Percentiles rank a stretch among this genome's conserved stretches.
phyloP scores from a whole-genome alignment of 1,140 invertebrate species.

The Luehdorfia chinensis region DNA sequence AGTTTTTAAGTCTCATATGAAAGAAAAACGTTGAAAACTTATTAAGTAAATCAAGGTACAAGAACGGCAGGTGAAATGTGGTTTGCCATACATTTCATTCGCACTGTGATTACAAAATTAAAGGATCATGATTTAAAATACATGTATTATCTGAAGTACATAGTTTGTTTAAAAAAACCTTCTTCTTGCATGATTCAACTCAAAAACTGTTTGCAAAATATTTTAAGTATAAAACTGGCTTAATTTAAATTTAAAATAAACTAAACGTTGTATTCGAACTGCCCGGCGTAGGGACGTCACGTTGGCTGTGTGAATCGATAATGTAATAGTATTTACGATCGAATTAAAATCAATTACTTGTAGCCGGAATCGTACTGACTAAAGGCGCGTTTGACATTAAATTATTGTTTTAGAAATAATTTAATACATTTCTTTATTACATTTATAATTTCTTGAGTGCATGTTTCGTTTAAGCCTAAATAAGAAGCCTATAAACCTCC shows the following conservation, averaged over 20 bases:
- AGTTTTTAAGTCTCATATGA: too few relatives aligned
- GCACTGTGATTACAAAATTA: too few relatives aligned
- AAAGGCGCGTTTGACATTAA: conserved; percentile 8
- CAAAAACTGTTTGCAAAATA: conserved; percentile 16
- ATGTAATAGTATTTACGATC: conserved; percentile 56
- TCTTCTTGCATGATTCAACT: too few relatives aligned
- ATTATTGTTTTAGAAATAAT: not conserved
- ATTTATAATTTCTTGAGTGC: too few relatives aligned
- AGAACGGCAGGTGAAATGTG: too few relatives aligned
- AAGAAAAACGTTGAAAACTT: too few relatives aligned
- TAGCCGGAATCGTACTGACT: conserved; percentile 21
- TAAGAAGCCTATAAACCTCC: too few relatives aligned
- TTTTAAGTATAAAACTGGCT: conserved; percentile 25
- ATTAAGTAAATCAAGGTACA: too few relatives aligned
- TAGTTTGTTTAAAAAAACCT: too few relatives aligned
- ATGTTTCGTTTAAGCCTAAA: too few relatives aligned
- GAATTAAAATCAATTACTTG: conserved; percentile 62
- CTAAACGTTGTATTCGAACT: conserved; percentile 17
- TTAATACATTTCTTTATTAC: too few relatives aligned
- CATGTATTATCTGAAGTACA: not conserved
- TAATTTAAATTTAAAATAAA: conserved; percentile 38
- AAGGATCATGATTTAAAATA: not conserved
- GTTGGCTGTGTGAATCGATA: conserved; percentile 46
- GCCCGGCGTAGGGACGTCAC: conserved; percentile 30
- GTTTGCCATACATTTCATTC: too few relatives aligned